Evolutionary conservation across 1,140 invertebrate species (phyloP), one percentile per base, ranked within the genome.

Genomic region (Magallana gigas): DNA sequence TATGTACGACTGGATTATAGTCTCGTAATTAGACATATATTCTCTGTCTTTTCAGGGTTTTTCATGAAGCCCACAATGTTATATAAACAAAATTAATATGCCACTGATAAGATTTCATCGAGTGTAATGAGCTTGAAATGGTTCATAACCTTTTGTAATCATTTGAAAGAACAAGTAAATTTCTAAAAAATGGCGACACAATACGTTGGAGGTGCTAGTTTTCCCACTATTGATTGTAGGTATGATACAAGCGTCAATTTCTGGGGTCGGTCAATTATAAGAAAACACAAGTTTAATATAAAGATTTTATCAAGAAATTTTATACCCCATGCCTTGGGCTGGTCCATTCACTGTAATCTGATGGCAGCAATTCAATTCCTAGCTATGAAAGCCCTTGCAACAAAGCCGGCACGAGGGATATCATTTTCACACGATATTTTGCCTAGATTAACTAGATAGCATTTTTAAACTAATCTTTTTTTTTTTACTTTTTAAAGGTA

Each of bases 241-340:
- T 80, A 86, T 82, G 85, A 89, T 89, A 86, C 80, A 76, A 85
- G 88, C 85, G 85, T 89, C 88, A 87, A 57, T 86, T 89, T 87
- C 85, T 84, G 82, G 82, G 85, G 82, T 86, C 85, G 82, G 18
- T 83, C 85, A 80, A 89, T 89, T 86, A 89, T 84, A 81, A 82
- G 76, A 88, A 87, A 86, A 83, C 85, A 57, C 36, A 71, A 84
- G 85, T 89, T 89, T 86, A 86, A 86, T 86, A 89, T 82, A 58
- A 23, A 89, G 88, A 89, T 89, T 84, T 86, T 89, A 89, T 89
- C 88, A 57, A 12, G 88, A 87, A 89, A 89, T 86, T 84, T 87
- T 84, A 89, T 89, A 89, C 83, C 81, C 58, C 81, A 58, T 83
- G 18, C 81, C 81, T 76, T 29, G 23, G 68, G 68, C 68, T 84